Conservation (phyloP, 2,888 invertebrate species). For the Agapetus fuscipes region DNA sequence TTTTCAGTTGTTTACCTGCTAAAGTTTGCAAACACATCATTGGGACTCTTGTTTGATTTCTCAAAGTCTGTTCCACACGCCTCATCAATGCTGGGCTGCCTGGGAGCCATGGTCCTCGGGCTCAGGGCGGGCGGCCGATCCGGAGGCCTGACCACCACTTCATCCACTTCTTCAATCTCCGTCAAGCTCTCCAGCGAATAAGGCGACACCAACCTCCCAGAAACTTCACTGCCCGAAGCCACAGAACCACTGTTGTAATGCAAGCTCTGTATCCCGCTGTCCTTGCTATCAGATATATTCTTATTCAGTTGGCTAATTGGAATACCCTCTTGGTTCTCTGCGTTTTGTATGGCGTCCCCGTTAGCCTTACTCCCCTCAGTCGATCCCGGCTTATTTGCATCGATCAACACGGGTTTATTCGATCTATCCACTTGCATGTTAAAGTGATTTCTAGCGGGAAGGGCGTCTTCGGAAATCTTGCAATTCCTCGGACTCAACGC, state of each 20-base stretch:
- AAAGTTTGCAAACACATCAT: constrained; percentile 8
- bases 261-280: no score
- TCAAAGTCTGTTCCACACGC: no score
- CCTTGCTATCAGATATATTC: no score
- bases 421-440: constrained; percentile 17
- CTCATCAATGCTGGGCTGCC: constrained; percentile 9
- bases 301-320: no score
- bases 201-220: no score
- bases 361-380: no score
- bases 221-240: no score
- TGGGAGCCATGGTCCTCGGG: constrained; percentile 18
- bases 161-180: constrained; percentile 12
- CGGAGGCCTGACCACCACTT: constrained; percentile 6
- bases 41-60: no score
- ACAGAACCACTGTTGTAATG: no score
- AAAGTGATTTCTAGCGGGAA: constrained; percentile 4
- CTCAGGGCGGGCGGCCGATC: constrained; percentile 14
- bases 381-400: constrained; percentile 2
- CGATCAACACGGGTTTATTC: constrained; percentile 11
- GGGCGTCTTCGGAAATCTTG: constrained; percentile 1
- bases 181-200: constrained; percentile 31
- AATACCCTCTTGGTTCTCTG: no score
- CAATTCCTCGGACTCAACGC: constrained; percentile 9
- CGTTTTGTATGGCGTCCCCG: no score
- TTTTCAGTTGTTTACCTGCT: constrained; percentile 4